Conservation (phyloP, 1,140 invertebrate species). For the Drosophila gunungcola region DNA sequence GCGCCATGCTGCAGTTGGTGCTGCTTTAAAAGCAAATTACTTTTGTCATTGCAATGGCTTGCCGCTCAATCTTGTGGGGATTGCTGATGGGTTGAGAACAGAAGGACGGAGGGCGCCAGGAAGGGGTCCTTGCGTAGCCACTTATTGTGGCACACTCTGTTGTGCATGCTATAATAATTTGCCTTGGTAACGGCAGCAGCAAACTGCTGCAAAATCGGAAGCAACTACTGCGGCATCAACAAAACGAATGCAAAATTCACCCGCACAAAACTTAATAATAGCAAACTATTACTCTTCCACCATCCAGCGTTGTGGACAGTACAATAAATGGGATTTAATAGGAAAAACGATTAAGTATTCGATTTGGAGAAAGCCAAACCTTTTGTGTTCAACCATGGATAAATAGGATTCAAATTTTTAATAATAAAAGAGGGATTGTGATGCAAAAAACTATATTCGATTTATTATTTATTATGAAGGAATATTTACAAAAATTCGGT, state of each 20-base stretch:
- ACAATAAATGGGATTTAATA: neutral
- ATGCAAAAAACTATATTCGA: too few species aligned
- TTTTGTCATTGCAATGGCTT: slow-evolving; percentile 74
- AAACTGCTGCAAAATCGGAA: slow-evolving; percentile 22
- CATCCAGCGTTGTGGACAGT: slow-evolving; percentile 6
- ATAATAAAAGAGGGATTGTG: too few species aligned
- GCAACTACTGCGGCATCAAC: slow-evolving; percentile 15
- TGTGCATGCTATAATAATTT: slow-evolving; percentile 57
- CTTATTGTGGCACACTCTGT: slow-evolving; percentile 41
- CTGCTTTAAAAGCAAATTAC: slow-evolving; percentile 68
- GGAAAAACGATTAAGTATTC: neutral
- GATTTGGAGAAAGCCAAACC: neutral
- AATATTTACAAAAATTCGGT: too few species aligned
- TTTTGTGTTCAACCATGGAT: too few species aligned
- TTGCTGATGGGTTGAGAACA: slow-evolving; percentile 16
- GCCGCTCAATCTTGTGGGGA: slow-evolving; percentile 52
- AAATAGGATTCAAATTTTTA: too few species aligned
- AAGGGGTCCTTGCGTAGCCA: slow-evolving; percentile 17
- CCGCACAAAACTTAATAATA: slow-evolving; percentile 47
- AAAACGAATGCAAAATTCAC: slow-evolving; percentile 33
- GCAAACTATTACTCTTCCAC: slow-evolving; percentile 37
- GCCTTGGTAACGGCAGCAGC: slow-evolving; percentile 60
- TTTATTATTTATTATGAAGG: too few species aligned
- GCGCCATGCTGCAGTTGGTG: slow-evolving; percentile 38
- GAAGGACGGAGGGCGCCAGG: too few species aligned